These are phyloP conservation scores for Osmoderma eremita DNA, from an alignment of 2,888 invertebrate species.

Conservation along the genomic window DNA sequence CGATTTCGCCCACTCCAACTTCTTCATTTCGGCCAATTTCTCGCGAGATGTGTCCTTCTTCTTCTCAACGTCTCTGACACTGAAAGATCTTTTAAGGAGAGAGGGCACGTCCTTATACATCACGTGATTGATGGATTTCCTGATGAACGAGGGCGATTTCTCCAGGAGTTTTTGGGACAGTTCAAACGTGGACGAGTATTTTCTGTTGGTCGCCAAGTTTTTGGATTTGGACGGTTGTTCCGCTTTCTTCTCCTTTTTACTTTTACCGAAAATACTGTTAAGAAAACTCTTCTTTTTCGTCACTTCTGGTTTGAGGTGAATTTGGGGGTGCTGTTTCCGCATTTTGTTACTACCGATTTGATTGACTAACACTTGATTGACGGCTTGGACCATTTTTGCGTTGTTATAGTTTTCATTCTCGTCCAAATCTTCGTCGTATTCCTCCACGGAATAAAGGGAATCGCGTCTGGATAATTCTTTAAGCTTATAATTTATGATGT, in stretches of 20 bases:
- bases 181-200: conserved; percentile 52
- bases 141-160: conserved; percentile 58
- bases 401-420: conserved; percentile 43
- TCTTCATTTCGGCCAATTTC: conserved; percentile 58
- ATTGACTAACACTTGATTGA: conserved; percentile 29
- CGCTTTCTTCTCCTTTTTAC: conserved; percentile 34
- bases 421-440: conserved; percentile 49
- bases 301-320: conserved; percentile 1
- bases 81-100: conserved; percentile 59
- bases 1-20: conserved; percentile 66
- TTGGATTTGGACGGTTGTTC: conserved; percentile 23
- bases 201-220: conserved; percentile 32
- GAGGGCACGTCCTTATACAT: conserved; percentile 57
- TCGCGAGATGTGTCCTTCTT: conserved; percentile 54
- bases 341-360: conserved; percentile 1
- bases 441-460: conserved; percentile 51
- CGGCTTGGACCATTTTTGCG: conserved; percentile 18
- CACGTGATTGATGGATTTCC: conserved; percentile 54
- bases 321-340: not conserved
- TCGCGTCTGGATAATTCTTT: conserved; percentile 40
- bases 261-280: conserved; percentile 41
- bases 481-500: not conserved
- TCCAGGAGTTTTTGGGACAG: conserved; percentile 51
- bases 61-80: conserved; percentile 58
- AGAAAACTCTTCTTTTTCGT: conserved; percentile 41